Evolutionary conservation across 2,888 invertebrate genomes (phyloP), one percentile per base, ranked within the genome.

Genomic region (Ceriagrion tenellum): DNA sequence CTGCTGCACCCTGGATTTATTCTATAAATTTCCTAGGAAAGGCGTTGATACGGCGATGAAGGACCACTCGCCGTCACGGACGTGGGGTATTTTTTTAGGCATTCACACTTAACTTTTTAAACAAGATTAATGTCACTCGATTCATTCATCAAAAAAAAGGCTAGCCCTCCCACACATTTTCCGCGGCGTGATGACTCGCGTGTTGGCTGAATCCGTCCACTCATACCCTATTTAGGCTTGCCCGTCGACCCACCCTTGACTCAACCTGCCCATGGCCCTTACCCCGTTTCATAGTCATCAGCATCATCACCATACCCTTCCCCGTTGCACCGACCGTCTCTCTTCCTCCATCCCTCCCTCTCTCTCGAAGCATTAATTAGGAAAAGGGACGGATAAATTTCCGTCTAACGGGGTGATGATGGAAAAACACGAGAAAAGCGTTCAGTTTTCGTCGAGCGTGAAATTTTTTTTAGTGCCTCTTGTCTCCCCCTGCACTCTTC

Each of bases 321-420:
- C 81, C 81, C 35, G 35, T 35, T n/a, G n/a, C n/a, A 69, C n/a
- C 69, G n/a, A 69, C 69, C 69, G 81, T 16, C 30, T 12, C 30
- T 30, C 12, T 12, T 20, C 63, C 63, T 63, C 74, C 30, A n/a
- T 30, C 74, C 16, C 13, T 81, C 81, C 18, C 13, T 35, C 35
- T 26, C 81, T 81, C 81, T 81, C 81, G 26, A 35, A 47, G 26
- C 81, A 81, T 81, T 81, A 81, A 81, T 81, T 81, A 81, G 20
- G 13, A 59, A 81, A 81, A 35, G 26, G 81, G 30, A 16, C 16
- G 81, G 13, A 13, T 81, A 35, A 35, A 35, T 81, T 35, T 81
- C 81, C 81, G 81, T 35, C 81, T 30, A 81, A 81, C 81, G 16
- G 81, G 81, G 35, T 35, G 81, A 81, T 81, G 81, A 81, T 81